These are phyloP conservation scores for Rhombomys opimus DNA, from an alignment of 2,113 vertebrate genomes.

Conservation along the genomic window DNA sequence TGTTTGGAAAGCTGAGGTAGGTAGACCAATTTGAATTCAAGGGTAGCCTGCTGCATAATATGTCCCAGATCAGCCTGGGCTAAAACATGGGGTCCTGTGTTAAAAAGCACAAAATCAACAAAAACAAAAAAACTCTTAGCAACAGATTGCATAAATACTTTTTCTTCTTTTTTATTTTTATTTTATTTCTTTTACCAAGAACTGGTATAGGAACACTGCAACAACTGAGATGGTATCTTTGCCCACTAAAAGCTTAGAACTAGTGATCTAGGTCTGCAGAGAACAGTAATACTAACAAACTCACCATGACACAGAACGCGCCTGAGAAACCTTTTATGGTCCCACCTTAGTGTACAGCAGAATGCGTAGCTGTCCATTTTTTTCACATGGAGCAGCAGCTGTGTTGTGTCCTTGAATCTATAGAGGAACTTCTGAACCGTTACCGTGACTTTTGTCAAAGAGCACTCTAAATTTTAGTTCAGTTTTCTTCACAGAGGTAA, in stretches of 20 bases:
- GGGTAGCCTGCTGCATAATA: not conserved
- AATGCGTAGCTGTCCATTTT: not conserved
- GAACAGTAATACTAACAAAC: not conserved
- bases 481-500: not conserved
- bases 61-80: not conserved
- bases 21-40: not conserved
- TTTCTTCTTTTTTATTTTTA: not conserved
- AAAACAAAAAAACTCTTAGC: not conserved
- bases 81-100: not conserved
- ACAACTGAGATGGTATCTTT: not conserved
- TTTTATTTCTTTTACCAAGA: not conserved
- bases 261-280: not conserved
- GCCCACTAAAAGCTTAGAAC: not conserved
- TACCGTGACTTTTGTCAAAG: not conserved
- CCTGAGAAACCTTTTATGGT: not conserved
- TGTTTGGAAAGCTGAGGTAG: not conserved
- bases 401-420: not conserved
- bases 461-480: conserved; percentile 30
- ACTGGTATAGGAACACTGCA: not conserved
- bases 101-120: not conserved
- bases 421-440: not conserved
- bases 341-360: not conserved
- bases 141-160: not conserved
- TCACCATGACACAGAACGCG: not conserved
- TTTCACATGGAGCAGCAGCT: not conserved